phyloP scores from a whole-genome alignment of 1,140 invertebrate species.

The Drosophila serrata region DNA sequence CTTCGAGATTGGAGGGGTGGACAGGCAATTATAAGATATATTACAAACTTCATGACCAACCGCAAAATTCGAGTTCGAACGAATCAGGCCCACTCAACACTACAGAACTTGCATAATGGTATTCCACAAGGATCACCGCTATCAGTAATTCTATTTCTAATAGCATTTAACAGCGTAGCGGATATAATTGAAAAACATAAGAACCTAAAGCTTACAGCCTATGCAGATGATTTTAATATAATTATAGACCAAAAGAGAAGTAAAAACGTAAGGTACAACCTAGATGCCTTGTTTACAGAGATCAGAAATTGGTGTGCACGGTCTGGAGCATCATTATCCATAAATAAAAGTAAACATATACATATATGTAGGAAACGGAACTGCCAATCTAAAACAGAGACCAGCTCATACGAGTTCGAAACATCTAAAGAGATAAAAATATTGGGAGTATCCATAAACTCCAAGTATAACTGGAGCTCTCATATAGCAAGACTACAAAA shows the following conservation, averaged over 20 bases:
- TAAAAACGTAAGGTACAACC: neutral
- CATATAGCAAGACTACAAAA: neutral
- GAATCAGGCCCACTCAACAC: neutral
- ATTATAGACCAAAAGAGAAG: neutral
- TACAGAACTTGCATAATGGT: no score
- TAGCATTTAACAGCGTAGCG: constrained; percentile 2
- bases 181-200: neutral
- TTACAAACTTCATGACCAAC: neutral
- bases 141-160: neutral
- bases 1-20: neutral
- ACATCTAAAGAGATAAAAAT: neutral
- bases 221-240: no score
- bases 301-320: neutral
- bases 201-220: neutral
- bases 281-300: neutral
- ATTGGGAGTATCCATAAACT: neutral
- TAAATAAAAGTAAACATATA: no score
- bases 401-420: no score
- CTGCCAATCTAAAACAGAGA: no score
- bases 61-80: neutral
- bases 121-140: neutral
- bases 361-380: no score
- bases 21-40: neutral
- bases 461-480: neutral
- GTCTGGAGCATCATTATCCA: neutral